Evolutionary conservation across 2,797 vertebrate species (phyloP).

Genomic region (Coregonus sp.): DNA sequence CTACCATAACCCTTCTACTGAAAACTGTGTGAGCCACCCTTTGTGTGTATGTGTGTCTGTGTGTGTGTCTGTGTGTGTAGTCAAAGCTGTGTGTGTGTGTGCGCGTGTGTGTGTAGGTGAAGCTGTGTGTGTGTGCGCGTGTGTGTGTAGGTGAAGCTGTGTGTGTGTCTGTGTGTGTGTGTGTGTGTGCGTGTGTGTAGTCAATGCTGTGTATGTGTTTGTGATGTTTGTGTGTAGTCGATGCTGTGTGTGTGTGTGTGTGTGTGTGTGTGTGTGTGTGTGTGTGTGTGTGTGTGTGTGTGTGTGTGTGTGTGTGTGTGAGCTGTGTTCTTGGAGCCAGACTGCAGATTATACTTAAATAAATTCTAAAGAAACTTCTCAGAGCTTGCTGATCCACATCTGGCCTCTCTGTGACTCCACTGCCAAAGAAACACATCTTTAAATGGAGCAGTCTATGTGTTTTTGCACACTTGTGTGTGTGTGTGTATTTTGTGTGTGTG

Average conservation of each 20-base stretch:
- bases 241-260: conserved; percentile 8
- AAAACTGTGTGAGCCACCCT: conserved; percentile 24
- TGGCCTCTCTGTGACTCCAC: not conserved
- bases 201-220: conserved; percentile 14
- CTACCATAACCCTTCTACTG: conserved; percentile 35
- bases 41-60: conserved; percentile 10
- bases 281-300: conserved; percentile 24
- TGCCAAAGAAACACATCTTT: not conserved
- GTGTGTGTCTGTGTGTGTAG: conserved; percentile 29
- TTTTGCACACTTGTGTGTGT: not conserved
- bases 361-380: not conserved
- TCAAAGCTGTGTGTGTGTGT: conserved; percentile 4
- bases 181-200: conserved; percentile 14
- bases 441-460: not conserved
- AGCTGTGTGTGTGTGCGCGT: conserved; percentile 12
- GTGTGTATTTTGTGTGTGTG: conserved; percentile 2
- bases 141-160: conserved; percentile 14
- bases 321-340: conserved; percentile 14
- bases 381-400: not conserved
- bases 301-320: not conserved
- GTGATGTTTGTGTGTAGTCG: conserved; percentile 13
- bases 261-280: conserved; percentile 31
- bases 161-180: conserved; percentile 25
- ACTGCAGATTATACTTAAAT: not conserved
- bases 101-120: conserved; percentile 3